phyloP scores from a whole-genome alignment of 2,888 invertebrate species.

The Coelinius sp. region DNA sequence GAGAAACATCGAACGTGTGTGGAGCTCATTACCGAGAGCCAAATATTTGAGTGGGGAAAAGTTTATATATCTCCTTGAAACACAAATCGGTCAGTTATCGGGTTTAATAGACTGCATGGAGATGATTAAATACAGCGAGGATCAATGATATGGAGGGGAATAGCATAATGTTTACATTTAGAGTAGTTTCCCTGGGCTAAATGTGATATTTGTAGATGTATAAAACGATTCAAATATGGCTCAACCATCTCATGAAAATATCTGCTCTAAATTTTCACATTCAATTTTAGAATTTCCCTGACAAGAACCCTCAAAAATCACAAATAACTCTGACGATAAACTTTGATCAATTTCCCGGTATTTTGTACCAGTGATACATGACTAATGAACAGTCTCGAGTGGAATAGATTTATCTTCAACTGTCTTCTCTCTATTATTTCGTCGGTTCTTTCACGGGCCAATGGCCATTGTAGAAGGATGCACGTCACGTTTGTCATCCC shows the following conservation, averaged over 20 bases:
- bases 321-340: conserved; percentile 2
- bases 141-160: conserved; percentile 8
- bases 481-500: conserved; percentile 62
- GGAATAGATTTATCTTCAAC: neutral
- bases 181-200: neutral
- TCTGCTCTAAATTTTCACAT: neutral
- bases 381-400: conserved; percentile 3
- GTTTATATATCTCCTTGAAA: neutral
- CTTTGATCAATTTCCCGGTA: neutral
- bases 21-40: neutral
- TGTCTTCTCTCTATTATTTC: conserved; percentile 6
- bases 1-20: neutral
- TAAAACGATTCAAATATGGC: conserved; percentile 1
- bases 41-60: neutral
- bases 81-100: conserved; percentile 4
- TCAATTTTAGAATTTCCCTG: neutral
- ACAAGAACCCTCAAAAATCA: neutral
- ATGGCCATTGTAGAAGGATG: conserved; percentile 37
- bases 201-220: conserved; percentile 10
- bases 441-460: conserved; percentile 14
- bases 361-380: neutral
- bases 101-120: conserved; percentile 8
- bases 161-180: neutral
- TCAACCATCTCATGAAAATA: neutral
- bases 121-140: conserved; percentile 1